Percentiles rank a stretch among this genome's conserved stretches.
phyloP scores from a whole-genome alignment of 2,797 vertebrate species.

The Naso thynnoides region DNA sequence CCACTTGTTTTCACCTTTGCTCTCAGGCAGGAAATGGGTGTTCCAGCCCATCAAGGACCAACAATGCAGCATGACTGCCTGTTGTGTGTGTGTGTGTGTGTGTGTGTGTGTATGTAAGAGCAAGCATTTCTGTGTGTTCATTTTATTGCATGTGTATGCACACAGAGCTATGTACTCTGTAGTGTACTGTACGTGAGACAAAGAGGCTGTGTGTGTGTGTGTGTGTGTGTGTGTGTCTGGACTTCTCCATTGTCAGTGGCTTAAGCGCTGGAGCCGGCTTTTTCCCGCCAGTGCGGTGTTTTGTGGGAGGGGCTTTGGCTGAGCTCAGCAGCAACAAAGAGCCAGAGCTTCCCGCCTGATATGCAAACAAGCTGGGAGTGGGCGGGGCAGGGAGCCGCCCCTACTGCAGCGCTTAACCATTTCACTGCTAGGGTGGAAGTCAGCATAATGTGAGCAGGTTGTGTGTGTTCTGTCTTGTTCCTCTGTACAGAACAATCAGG shows the following conservation, averaged over 20 bases:
- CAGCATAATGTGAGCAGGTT: background rate
- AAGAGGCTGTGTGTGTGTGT: conserved; percentile 42
- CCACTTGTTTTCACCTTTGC: conserved; percentile 61
- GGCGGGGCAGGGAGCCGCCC: conserved; percentile 58
- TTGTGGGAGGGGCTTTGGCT: conserved; percentile 76
- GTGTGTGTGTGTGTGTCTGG: conserved; percentile 38
- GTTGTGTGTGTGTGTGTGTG: conserved; percentile 4
- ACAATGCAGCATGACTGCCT: conserved; percentile 30
- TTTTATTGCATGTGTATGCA: conserved; percentile 27
- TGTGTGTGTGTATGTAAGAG: conserved; percentile 5
- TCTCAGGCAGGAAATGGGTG: conserved; percentile 60
- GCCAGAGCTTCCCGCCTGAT: conserved; percentile 75
- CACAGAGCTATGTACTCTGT: conserved; percentile 43
- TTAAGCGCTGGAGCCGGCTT: conserved; percentile 61
- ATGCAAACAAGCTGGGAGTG: conserved; percentile 58
- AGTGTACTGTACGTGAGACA: conserved; percentile 48
- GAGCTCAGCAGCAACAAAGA: conserved; percentile 70
- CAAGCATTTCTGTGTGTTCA: conserved; percentile 19
- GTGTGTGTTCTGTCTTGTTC: background rate
- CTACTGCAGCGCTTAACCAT: conserved; percentile 71
- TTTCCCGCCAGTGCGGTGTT: conserved; percentile 86
- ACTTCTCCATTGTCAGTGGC: conserved; percentile 63
- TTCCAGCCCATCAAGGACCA: conserved; percentile 38
- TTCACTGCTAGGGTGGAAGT: conserved; percentile 47
- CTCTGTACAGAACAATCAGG: background rate